Conservation (phyloP, 2,113 vertebrate species). For the Seriola dumerili region DNA sequence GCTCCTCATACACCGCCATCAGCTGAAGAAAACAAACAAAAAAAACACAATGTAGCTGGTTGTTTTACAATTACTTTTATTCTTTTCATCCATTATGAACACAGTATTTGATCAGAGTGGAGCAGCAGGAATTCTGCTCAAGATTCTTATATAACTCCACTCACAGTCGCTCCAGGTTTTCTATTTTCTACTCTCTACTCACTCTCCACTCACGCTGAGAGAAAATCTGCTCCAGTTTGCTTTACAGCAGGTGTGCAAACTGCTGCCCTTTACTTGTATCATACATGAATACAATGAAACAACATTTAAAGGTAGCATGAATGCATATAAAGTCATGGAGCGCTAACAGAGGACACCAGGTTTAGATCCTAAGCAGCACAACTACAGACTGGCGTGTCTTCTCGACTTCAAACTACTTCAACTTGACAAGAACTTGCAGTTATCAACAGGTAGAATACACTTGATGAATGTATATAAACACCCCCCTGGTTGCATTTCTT, state of each 20-base stretch:
- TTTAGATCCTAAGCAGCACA: neutral
- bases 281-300: neutral
- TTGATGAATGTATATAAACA: neutral
- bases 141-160: neutral
- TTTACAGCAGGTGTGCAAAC: neutral
- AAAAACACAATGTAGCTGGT: slow-evolving; percentile 10
- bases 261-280: neutral
- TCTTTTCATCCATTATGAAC: neutral
- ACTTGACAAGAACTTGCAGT: neutral
- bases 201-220: neutral
- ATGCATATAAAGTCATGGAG: neutral
- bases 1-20: slow-evolving; percentile 96
- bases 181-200: neutral
- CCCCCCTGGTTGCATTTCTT: neutral
- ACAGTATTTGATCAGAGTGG: neutral
- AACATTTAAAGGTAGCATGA: neutral
- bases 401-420: neutral
- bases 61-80: neutral
- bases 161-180: neutral
- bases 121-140: slow-evolving; percentile 1
- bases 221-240: neutral
- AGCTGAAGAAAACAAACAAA: slow-evolving; percentile 82
- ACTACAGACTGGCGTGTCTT: neutral
- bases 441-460: neutral
- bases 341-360: neutral